Percentiles rank a stretch among this genome's conserved stretches.
These are phyloP conservation scores for Acrossocheilus wenchowensis DNA, from an alignment of 2,797 vertebrate species.

Conservation along the genomic window DNA sequence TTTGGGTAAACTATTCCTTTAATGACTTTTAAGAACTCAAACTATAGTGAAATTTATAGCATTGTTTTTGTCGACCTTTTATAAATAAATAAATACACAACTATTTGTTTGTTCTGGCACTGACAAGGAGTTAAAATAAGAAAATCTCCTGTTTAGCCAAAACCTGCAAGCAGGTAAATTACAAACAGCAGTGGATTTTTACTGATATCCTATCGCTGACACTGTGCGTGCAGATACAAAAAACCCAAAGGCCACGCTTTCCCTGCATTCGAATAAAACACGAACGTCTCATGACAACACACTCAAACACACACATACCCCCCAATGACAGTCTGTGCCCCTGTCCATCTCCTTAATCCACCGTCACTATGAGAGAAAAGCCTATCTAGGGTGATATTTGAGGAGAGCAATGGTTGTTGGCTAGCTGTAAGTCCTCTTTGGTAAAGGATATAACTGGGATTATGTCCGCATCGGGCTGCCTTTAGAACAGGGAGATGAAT, in stretches of 20 bases:
- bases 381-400: slow-evolving; percentile 74
- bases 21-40: background rate
- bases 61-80: background rate
- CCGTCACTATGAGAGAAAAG: slow-evolving; percentile 29
- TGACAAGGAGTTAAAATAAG: background rate
- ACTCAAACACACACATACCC: slow-evolving; percentile 41
- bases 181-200: slow-evolving; percentile 71
- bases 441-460: slow-evolving; percentile 68
- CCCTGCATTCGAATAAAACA: slow-evolving; percentile 63
- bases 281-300: slow-evolving; percentile 49
- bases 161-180: slow-evolving; percentile 70
- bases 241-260: slow-evolving; percentile 58
- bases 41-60: background rate
- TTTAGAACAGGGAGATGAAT: slow-evolving; percentile 64
- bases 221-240: slow-evolving; percentile 65
- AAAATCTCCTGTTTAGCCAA: slow-evolving; percentile 64
- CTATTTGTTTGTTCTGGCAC: background rate
- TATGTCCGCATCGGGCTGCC: slow-evolving; percentile 65
- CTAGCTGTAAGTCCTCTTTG: slow-evolving; percentile 65
- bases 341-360: slow-evolving; percentile 60
- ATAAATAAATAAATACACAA: background rate
- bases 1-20: background rate
- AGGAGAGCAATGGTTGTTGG: slow-evolving; percentile 61
- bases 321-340: slow-evolving; percentile 45
- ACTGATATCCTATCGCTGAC: slow-evolving; percentile 73